Base-by-base conservation (phyloP, 2,113 vertebrate species). In the Choloepus hoffmanni region DNA sequence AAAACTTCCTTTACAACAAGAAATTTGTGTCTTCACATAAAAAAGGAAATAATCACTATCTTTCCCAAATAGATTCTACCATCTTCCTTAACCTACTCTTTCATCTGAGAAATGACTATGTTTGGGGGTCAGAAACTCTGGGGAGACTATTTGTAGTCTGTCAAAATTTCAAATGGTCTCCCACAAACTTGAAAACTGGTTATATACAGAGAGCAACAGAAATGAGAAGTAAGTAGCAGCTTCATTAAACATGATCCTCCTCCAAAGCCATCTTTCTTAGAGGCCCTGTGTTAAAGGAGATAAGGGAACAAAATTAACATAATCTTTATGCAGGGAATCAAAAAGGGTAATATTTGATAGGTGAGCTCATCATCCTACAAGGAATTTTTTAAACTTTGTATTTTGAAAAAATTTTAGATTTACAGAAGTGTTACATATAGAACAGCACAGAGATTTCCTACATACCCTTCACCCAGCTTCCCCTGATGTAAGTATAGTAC, bases 11-110 rank as follows among this genome's bases (percentile, higher is more conserved):
- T 87, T 81, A 50, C 4, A 45, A 26, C n/a, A 79, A 88, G 85
- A 90, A 5, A 87, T 95, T 50, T 79, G 15, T 68, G 28, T 74
- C 40, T 33, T 85, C n/a, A 90, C n/a, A 67, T 63, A 95, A 95
- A 93, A 96, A 82, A 92, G 76, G 92, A 96, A 98, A 98, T 98
- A 98, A 98, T 97, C 97, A 92, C 97, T 92, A 68, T 85, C 43
- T 87, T 96, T 94, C 72, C 87, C 97, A 98, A 98, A 97, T 77
- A 50, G 50, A 89, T 94, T 98, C 82, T 85, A 26, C 77, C 92
- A 95, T 98, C 86, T 83, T 98, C 98, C 98, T 98, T 98, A 98
- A 97, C 96, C 96, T 98, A 82, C 88, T 97, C 33, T 97, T 98
- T 98, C 94, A 86, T 96, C 91, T 98, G 97, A 98, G 97, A 97